phyloP scores from a whole-genome alignment of 2,797 vertebrate genomes.

The Artibeus lituratus region DNA sequence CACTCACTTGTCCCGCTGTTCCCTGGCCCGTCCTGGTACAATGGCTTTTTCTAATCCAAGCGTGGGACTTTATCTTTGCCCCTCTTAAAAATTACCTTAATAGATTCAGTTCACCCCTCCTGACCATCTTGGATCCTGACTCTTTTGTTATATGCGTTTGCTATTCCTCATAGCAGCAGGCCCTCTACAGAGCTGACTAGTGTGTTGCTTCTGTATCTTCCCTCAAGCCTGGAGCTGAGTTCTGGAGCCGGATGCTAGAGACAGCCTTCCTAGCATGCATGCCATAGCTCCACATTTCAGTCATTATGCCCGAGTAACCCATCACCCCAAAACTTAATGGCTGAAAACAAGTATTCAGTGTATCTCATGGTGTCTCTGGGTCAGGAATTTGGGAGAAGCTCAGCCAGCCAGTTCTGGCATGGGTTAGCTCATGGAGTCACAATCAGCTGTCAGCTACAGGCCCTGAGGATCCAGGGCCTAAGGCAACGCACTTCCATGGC shows the following conservation, averaged over 20 bases:
- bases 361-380: background rate
- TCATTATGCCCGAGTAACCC: background rate
- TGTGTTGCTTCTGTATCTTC: background rate
- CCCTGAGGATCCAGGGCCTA: background rate
- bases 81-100: background rate
- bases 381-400: background rate
- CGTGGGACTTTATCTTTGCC: background rate
- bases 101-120: background rate
- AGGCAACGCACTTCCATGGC: background rate
- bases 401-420: background rate
- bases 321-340: background rate
- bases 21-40: background rate
- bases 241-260: background rate
- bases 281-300: background rate
- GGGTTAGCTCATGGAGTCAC: background rate
- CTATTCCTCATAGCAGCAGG: background rate
- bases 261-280: background rate
- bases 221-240: background rate
- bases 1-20: background rate
- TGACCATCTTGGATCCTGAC: background rate
- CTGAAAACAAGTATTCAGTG: background rate
- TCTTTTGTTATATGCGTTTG: background rate
- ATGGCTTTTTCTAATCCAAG: background rate
- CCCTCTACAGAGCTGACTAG: background rate
- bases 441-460: background rate